A percentile compares a stretch with the other conserved stretches of the same genome.
Evolutionary conservation across 2,888 invertebrate species (phyloP).

Genomic region (Unio pictorum): DNA sequence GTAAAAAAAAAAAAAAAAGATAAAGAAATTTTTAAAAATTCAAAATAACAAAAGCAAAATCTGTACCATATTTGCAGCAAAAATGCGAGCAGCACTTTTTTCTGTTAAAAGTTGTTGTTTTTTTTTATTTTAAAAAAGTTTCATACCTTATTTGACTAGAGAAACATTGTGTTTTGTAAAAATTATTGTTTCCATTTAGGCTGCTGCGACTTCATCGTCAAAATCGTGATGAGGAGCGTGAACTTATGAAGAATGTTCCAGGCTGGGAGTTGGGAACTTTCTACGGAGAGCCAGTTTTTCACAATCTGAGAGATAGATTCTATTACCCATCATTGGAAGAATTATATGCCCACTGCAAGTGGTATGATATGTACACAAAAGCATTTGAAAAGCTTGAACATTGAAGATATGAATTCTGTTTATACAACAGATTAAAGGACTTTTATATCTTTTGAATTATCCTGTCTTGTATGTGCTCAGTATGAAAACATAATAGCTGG

Average conservation of each 20-base stretch:
- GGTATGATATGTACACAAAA: not conserved
- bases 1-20: no score
- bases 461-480: no score
- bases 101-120: not conserved
- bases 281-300: slow-evolving; percentile 87
- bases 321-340: slow-evolving; percentile 80
- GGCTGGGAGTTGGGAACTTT: slow-evolving; percentile 94
- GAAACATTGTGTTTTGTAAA: not conserved
- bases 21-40: no score
- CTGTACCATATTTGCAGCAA: no score
- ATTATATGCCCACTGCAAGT: slow-evolving; percentile 76
- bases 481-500: no score
- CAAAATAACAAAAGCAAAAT: no score
- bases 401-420: not conserved
- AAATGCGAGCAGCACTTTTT: no score
- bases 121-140: not conserved
- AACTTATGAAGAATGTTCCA: slow-evolving; percentile 90
- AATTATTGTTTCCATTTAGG: slow-evolving; percentile 63
- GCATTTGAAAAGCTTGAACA: slow-evolving; percentile 1
- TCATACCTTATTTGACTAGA: no score
- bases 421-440: no score
- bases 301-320: slow-evolving; percentile 79
- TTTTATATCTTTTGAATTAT: no score
- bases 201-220: slow-evolving; percentile 82
- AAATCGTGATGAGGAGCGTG: slow-evolving; percentile 87